A percentile compares a stretch with the other conserved stretches of the same genome.
Conservation (phyloP, 2,797 vertebrate genomes). For the Myotis planiceps region DNA sequence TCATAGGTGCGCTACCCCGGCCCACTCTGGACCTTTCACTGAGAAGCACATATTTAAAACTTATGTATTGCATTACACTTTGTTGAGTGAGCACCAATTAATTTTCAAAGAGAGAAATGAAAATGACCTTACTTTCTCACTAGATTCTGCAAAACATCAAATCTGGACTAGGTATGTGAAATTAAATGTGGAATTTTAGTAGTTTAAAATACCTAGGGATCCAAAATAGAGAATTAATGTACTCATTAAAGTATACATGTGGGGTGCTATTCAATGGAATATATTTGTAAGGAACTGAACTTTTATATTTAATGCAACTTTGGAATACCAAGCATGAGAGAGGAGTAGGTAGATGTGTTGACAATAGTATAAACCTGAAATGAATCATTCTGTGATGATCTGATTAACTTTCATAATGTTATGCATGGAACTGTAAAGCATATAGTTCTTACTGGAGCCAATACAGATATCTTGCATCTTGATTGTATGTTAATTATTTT, state of each 20-base stretch:
- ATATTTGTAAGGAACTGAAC: background rate
- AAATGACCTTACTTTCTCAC: background rate
- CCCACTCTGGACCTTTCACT: background rate
- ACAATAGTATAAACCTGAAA: background rate
- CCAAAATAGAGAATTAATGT: background rate
- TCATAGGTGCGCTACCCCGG: too few relatives aligned
- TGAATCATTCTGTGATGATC: background rate
- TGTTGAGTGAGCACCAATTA: background rate
- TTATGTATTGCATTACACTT: background rate
- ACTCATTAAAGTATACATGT: background rate
- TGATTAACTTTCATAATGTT: background rate
- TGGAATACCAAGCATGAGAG: background rate
- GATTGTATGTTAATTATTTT: background rate
- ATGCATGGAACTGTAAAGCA: background rate
- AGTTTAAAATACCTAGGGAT: background rate
- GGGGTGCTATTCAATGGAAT: background rate
- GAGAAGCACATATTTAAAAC: background rate
- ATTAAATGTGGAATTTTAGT: background rate
- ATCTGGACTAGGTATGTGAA: background rate
- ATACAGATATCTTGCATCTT: background rate
- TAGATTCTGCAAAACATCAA: background rate
- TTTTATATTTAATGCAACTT: background rate
- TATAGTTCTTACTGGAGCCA: background rate
- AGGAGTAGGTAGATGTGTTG: background rate
- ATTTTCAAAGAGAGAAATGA: slow-evolving; percentile 9